A percentile compares a stretch with the other conserved stretches of the same genome.
Conservation (phyloP, 2,113 vertebrate genomes). For the Mobula hypostoma region DNA sequence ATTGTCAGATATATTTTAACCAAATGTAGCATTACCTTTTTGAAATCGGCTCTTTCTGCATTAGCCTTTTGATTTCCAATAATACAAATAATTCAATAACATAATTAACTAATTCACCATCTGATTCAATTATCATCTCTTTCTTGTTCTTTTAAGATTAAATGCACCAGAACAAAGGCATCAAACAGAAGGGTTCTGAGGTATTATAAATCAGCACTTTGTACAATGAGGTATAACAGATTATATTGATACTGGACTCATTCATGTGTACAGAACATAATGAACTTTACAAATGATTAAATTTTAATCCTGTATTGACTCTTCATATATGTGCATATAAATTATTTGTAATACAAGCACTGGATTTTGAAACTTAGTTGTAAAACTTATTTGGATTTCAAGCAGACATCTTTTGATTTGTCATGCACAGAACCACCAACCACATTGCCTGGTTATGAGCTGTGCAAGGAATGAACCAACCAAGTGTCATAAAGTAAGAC, state of each 20-base stretch:
- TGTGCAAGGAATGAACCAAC: not conserved
- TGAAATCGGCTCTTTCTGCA: slow-evolving; percentile 51
- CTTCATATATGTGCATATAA: not conserved
- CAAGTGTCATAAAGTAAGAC: not conserved
- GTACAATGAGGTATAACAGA: not conserved
- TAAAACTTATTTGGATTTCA: not conserved
- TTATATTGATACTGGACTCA: not conserved
- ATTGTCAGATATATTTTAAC: slow-evolving; percentile 35
- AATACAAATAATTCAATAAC: slow-evolving; percentile 36
- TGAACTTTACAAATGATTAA: not conserved
- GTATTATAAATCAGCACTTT: not conserved
- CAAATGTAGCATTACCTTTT: slow-evolving; percentile 38
- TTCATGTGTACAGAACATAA: not conserved
- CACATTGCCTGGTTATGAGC: not conserved
- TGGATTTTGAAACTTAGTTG: not conserved
- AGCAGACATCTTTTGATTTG: not conserved
- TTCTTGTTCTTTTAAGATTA: slow-evolving; percentile 49
- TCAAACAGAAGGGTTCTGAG: not conserved
- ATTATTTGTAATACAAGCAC: not conserved
- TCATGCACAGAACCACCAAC: not conserved
- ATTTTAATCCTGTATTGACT: not conserved
- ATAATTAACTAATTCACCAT: slow-evolving; percentile 31
- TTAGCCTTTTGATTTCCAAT: slow-evolving; percentile 56
- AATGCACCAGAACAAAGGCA: slow-evolving; percentile 18
- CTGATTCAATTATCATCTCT: slow-evolving; percentile 59